These are phyloP conservation scores for Aphidius colemani DNA, from an alignment of 2,888 invertebrate genomes.

Conservation along the genomic window DNA sequence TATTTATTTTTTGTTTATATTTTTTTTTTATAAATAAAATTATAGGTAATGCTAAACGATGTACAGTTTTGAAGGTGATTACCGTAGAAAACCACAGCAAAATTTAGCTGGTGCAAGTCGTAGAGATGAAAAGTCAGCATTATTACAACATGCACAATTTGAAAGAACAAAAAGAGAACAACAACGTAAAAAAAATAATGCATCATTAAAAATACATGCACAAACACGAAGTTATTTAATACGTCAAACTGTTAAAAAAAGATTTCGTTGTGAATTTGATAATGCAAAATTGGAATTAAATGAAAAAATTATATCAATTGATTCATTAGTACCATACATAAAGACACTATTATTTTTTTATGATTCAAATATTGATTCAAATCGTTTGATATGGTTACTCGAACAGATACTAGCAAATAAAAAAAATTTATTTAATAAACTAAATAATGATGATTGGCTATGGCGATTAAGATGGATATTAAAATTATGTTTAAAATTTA, in stretches of 20 bases:
- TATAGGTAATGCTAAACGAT: constrained; percentile 42
- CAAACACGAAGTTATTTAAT: constrained; percentile 76
- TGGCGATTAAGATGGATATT: constrained; percentile 64
- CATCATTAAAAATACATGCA: constrained; percentile 82
- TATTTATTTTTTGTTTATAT: too few species aligned
- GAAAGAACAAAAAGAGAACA: constrained; percentile 88
- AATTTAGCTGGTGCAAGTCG: constrained; percentile 87
- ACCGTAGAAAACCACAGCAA: constrained; percentile 83
- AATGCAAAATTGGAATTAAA: constrained; percentile 62
- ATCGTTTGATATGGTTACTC: constrained; percentile 64
- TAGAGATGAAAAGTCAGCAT: constrained; percentile 71
- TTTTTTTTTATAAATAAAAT: too few species aligned
- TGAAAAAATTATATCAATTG: constrained; percentile 57
- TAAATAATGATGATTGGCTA: constrained; percentile 46
- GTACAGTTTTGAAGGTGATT: constrained; percentile 89
- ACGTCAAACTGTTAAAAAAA: constrained; percentile 70
- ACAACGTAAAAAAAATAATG: constrained; percentile 73
- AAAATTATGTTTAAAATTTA: constrained; percentile 64
- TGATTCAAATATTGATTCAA: constrained; percentile 69
- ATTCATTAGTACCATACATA: constrained; percentile 65
- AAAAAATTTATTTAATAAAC: constrained; percentile 45
- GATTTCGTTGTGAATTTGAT: constrained; percentile 75
- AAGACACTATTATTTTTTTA: constrained; percentile 80
- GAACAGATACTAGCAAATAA: constrained; percentile 59
- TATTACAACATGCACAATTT: constrained; percentile 80